A percentile compares a stretch with the other conserved stretches of the same genome.
These are phyloP conservation scores for Isoperla grammatica DNA, from an alignment of 2,888 invertebrate genomes.

Conservation along the genomic window DNA sequence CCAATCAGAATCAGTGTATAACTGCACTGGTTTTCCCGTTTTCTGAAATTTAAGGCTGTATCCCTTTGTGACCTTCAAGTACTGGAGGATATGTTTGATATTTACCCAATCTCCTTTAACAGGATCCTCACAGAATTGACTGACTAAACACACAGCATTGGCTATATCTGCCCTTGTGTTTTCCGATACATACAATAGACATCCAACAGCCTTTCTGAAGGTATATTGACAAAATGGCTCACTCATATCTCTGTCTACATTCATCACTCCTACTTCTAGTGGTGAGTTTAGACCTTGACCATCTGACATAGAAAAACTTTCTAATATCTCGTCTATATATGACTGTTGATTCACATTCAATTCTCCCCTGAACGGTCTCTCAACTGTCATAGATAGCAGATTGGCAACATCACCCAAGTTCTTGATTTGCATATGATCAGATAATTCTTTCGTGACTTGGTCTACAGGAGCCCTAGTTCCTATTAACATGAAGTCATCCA, in stretches of 20 bases:
- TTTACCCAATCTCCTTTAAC: slow-evolving; percentile 4
- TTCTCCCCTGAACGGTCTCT: slow-evolving; percentile 1
- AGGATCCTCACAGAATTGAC: not conserved
- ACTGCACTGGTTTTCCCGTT: not conserved
- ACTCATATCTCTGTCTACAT: not conserved
- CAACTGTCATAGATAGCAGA: slow-evolving; percentile 2
- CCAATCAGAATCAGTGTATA: slow-evolving; percentile 5
- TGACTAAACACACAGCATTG: slow-evolving; percentile 5
- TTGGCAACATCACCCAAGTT: not conserved
- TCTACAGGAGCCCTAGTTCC: not conserved
- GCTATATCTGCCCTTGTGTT: slow-evolving; percentile 4
- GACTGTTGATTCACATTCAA: too few relatives aligned
- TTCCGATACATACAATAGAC: not conserved
- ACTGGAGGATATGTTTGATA: not conserved
- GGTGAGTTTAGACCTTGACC: not conserved
- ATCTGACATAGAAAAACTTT: not conserved
- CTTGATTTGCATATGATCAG: not conserved
- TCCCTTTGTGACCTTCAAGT: not conserved
- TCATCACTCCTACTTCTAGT: slow-evolving; percentile 4
- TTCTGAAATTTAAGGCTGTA: not conserved
- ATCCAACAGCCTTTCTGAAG: slow-evolving; percentile 1
- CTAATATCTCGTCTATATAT: not conserved
- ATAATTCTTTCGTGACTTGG: not conserved
- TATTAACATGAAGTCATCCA: slow-evolving; percentile 15
- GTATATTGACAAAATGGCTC: not conserved